Evolutionary conservation across 2,888 invertebrate genomes (phyloP), one percentile per base, ranked within the genome.

Genomic region (Eristalinus aeneus): DNA sequence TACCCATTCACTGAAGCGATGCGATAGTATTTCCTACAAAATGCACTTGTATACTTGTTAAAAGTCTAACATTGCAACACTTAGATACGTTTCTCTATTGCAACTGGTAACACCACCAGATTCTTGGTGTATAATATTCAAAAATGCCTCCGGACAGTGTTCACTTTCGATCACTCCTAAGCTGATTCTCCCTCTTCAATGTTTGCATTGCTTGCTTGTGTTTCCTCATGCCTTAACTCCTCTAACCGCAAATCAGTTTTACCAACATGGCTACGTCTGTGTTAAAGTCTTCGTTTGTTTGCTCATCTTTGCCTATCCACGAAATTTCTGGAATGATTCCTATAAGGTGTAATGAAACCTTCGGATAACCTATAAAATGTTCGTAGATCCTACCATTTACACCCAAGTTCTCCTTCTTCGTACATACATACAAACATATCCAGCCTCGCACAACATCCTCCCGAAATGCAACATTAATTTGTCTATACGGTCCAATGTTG

Each of bases 401-500:
- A 34, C 32, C 22, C 61, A 34, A 10, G 5, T 46, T 11, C 6
- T 34, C 23, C 58, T 64, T 61, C 64, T 39, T 23, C 23, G 20
- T 46, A 16, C 46, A 46, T 16, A 8, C 46, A 46, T 16, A 46
- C 46, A 46, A 16, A 8, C 46, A 16, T 46, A 46, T 16, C 34
- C 54, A 36, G 39, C 60, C 56, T 68, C 20, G 56, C 58, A 64
- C 63, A 75, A 63, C 61, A 65, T 65, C 60, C 74, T 67, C 61
- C 77, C 22, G 56, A 78, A 86, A 78, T 86, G 82, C 74, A 82
- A 86, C 86, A 86, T 86, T 86, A 82, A 86, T 86, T 82, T 86
- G 82, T 82, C 82, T 82, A 65, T 78, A 86, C 71, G 77, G 65
- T 74, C 82, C 78, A 56, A 74, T 73, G 71, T 82, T 82, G 74